Conservation (phyloP, 2,888 invertebrate species). For the Temnothorax rugatulus region DNA sequence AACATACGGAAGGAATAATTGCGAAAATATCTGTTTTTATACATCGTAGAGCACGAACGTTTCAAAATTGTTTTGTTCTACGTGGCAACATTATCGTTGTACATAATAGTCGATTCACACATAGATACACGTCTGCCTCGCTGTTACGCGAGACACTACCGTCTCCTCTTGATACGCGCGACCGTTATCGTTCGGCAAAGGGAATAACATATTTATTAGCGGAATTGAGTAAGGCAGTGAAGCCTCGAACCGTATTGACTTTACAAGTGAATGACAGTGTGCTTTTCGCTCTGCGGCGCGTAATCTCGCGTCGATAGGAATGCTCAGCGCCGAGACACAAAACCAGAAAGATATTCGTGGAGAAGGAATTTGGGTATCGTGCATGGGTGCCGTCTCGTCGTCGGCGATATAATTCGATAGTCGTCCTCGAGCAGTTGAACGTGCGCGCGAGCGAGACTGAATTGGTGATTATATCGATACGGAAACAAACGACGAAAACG, state of each 20-base stretch:
- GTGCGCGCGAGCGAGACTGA: slow-evolving; percentile 12
- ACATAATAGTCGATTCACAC: no score
- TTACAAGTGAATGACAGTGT: not conserved
- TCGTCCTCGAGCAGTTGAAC: slow-evolving; percentile 51
- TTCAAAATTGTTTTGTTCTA: not conserved
- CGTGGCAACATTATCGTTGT: slow-evolving; percentile 5
- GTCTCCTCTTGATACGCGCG: no score
- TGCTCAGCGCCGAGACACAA: not conserved
- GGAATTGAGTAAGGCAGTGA: not conserved
- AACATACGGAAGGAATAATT: not conserved
- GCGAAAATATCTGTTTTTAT: not conserved
- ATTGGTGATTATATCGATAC: slow-evolving; percentile 55
- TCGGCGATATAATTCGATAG: slow-evolving; percentile 69
- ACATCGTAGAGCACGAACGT: not conserved
- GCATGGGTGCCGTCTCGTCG: slow-evolving; percentile 32
- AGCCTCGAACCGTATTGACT: slow-evolving; percentile 25
- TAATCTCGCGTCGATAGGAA: slow-evolving; percentile 48
- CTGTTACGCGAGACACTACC: no score
- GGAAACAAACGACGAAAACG: slow-evolving; percentile 41
- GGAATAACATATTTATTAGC: slow-evolving; percentile 30
- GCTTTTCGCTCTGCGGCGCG: not conserved
- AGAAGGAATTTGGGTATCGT: slow-evolving; percentile 44
- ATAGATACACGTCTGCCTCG: no score
- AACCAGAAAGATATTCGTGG: slow-evolving; percentile 52
- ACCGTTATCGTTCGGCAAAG: slow-evolving; percentile 4